Base-by-base conservation (phyloP, 2,797 vertebrate genomes). In the Masticophis lateralis region DNA sequence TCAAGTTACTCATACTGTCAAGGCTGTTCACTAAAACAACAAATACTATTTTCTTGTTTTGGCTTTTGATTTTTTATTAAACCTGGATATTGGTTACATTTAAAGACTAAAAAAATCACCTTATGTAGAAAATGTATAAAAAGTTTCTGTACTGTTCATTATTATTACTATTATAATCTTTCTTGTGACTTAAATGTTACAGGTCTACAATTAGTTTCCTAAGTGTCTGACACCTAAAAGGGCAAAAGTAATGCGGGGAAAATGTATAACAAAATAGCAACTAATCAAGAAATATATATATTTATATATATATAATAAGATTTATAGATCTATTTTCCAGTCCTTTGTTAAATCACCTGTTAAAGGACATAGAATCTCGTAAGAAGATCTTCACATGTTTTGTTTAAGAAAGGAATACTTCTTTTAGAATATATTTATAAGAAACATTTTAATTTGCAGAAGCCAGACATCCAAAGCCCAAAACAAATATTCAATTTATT, bases 151-250 rank as follows among this genome's bases (percentile, higher is more conserved):
- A 60, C 7, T 27, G 32, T 60, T 37, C 12, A 79, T 79, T 79
- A 47, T 47, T 83, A 83, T 83, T 9, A 0, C 79, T 93, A 32
- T 93, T 79, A 93, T 95, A 93, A 95, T 47, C 22, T 5, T 43
- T 91, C 66, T 66, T 8, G 37, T 11, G 9, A 43, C 37, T 83
- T 83, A 83, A 47, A 83, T 83, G 37, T 83, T 83, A 83, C 37
- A 47, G 74, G 10, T 83, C 37, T 0, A 0, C 37, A 16, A 92
- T 93, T 95, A 37, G 89, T 83, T 37, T 93, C 66, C 94, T 92
- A 86, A 94, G 10, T 22, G 56, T 93, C 94, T 86, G n/a, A 86
- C 88, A 92, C 53, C 94, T 94, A 93, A 57, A 95, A 96, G 91
- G 90, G 96, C 93, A 96, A 92, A 63, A 86, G 1, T 53, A 96